phyloP scores from a whole-genome alignment of 2,888 invertebrate genomes.

The Oscheius myriophilus region DNA sequence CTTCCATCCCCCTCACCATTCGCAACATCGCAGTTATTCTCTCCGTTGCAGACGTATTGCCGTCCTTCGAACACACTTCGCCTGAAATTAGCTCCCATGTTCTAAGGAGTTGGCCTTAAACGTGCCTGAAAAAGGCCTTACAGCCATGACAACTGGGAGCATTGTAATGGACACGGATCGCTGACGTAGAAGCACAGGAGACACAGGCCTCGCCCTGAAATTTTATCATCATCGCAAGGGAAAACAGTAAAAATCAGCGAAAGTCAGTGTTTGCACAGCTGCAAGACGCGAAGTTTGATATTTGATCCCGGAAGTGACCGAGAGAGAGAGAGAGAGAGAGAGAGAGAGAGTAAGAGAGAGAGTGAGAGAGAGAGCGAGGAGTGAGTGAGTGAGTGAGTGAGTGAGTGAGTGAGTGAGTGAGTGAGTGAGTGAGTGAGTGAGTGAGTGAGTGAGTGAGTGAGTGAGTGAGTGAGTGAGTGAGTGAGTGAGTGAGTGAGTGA shows the following conservation, averaged over 20 bases:
- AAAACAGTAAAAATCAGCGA: neutral
- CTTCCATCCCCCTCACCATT: conserved; percentile 39
- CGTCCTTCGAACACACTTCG: conserved; percentile 60
- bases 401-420: too few relatives aligned
- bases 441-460: too few relatives aligned
- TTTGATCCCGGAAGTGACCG: neutral
- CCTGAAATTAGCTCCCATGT: conserved; percentile 21
- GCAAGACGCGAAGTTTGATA: neutral
- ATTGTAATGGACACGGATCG: conserved; percentile 60
- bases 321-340: neutral
- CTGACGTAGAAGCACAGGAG: conserved; percentile 52
- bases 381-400: too few relatives aligned
- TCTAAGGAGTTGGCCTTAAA: neutral
- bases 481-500: too few relatives aligned
- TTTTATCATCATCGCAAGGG: neutral
- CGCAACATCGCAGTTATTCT: conserved; percentile 58
- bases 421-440: too few relatives aligned
- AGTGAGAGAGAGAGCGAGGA: too few relatives aligned
- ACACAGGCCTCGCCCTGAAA: conserved; percentile 56
- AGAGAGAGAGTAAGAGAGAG: neutral
- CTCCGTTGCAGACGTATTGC: conserved; percentile 52
- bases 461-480: too few relatives aligned
- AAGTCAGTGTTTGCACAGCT: neutral
- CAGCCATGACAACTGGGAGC: conserved; percentile 62
- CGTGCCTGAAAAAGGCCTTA: conserved; percentile 55